phyloP scores from a whole-genome alignment of 2,113 vertebrate genomes.

The Azemiops feae region DNA sequence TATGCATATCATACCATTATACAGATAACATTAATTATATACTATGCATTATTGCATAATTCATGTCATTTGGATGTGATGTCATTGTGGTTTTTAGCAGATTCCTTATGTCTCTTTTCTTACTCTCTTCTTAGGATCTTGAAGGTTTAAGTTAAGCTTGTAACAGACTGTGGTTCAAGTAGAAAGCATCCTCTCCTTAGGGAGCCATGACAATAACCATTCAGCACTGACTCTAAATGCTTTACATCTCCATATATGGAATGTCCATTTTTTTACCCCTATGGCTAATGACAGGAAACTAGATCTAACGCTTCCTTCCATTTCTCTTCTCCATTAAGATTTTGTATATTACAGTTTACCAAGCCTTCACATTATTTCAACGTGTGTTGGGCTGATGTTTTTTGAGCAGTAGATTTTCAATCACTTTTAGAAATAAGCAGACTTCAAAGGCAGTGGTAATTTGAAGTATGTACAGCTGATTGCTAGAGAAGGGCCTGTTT shows the following conservation, averaged over 20 bases:
- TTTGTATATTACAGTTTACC: background rate
- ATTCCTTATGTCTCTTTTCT: background rate
- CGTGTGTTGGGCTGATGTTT: background rate
- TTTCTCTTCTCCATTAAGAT: background rate
- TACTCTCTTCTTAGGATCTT: background rate
- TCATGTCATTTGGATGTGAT: background rate
- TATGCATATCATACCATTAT: background rate
- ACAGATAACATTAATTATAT: background rate
- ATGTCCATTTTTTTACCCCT: background rate
- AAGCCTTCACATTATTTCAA: background rate
- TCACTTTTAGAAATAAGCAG: background rate
- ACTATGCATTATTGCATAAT: background rate
- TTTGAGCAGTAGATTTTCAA: background rate
- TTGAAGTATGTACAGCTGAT: background rate
- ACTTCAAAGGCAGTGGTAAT: background rate
- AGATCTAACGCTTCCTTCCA: background rate
- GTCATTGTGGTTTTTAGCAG: background rate
- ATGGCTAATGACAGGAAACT: background rate
- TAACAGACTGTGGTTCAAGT: background rate
- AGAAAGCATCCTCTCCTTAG: background rate
- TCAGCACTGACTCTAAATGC: background rate
- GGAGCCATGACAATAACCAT: background rate
- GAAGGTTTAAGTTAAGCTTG: background rate
- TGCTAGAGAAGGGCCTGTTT: background rate
- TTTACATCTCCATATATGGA: background rate